These are phyloP conservation scores for Takifugu bimaculatus DNA, from an alignment of 2,113 vertebrate species.

Conservation along the genomic window DNA sequence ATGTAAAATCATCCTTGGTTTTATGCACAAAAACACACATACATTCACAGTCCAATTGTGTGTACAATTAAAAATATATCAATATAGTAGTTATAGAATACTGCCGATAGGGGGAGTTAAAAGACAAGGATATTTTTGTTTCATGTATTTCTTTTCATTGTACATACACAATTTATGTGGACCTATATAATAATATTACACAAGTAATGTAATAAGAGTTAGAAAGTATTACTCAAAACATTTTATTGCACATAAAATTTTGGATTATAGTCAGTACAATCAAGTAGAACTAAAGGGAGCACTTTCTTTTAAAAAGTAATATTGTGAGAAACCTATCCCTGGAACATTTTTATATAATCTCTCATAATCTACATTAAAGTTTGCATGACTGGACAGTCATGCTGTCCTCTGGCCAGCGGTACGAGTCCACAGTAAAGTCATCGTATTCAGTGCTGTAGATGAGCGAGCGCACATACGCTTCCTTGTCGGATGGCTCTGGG, in stretches of 20 bases:
- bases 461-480: slow-evolving; percentile 79
- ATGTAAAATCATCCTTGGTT: slow-evolving; percentile 35
- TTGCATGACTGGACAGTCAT: slow-evolving; percentile 84
- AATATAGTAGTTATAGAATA: background rate
- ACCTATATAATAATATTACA: too few relatives aligned
- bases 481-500: slow-evolving; percentile 87
- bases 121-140: background rate
- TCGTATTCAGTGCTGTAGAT: slow-evolving; percentile 85
- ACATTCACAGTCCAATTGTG: slow-evolving; percentile 3
- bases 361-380: slow-evolving; percentile 59
- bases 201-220: slow-evolving; percentile 7
- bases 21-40: slow-evolving; percentile 8
- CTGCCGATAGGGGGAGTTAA: slow-evolving; percentile 27
- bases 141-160: background rate
- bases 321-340: too few relatives aligned
- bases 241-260: slow-evolving; percentile 52
- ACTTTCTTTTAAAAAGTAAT: background rate
- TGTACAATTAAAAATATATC: background rate
- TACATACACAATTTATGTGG: background rate
- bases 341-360: slow-evolving; percentile 1
- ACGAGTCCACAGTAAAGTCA: slow-evolving; percentile 82
- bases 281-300: slow-evolving; percentile 27
- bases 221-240: slow-evolving; percentile 21
- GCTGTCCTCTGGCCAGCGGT: slow-evolving; percentile 85
- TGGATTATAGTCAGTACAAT: slow-evolving; percentile 21